Evolutionary conservation across 1,140 invertebrate genomes (phyloP), one percentile per base, ranked within the genome.

Genomic region (Euura lappo): DNA sequence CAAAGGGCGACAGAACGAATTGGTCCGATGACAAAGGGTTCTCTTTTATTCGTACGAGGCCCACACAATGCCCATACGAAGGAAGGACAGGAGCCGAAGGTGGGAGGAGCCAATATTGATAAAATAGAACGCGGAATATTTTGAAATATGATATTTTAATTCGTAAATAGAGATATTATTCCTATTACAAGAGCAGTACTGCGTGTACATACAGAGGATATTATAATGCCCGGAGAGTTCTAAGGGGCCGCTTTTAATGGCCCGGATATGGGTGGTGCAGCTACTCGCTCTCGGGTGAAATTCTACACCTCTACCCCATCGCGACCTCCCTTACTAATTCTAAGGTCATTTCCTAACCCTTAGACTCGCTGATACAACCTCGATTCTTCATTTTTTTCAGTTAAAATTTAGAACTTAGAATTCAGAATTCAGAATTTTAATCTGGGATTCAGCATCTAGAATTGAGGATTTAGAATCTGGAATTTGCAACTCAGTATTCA

Each of bases 101-200:
- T 45, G 67, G n/a, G 13, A 72, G 51, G 76, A 74, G 79, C 76
- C 72, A 82, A 85, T 85, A 84, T 85, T 85, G 83, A 81, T 81
- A 72, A 80, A 82, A 82, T 80, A 84, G 42, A 71, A 71, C 71
- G 72, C 75, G 83, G 80, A 82, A 79, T 85, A 85, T 84, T 86
- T 82, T 84, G 83, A 85, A 85, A 86, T 81, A 69, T 44, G 82
- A 85, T 82, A 78, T 77, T 82, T 82, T 84, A 85, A 85, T 85
- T 86, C 79, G 79, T 85, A 84, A 85, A 85, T 84, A 84, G 78
- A 82, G 74, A 78, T 80, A 85, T 81, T 83, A 80, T 81, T 81
- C 73, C 77, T 74, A 78, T 76, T 77, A 76, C 68, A 69, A n/a
- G 2, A 4, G 28, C 28, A 28, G 28, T 28, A 28, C 28, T 28